Evolutionary conservation across 2,888 invertebrate genomes (phyloP), one percentile per base, ranked within the genome.

Genomic region (Geophilus truncorum): DNA sequence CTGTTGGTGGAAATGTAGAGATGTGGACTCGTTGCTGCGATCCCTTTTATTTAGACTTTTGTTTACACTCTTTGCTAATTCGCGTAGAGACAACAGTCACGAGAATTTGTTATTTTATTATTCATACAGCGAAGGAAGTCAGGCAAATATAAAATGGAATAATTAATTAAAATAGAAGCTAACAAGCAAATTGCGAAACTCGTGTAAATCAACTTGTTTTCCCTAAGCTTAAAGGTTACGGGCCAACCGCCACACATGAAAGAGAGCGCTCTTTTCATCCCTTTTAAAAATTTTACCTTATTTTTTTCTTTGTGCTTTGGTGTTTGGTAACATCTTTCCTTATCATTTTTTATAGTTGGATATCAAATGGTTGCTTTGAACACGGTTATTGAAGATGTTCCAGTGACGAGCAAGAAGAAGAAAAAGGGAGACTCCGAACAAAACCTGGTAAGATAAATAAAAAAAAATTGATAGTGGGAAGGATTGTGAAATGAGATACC

Each of bases 311-410:
- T 9, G 15, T 57, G 10, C 10, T 34, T 36, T 23, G n/a, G n/a
- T n/a, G n/a, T n/a, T n/a, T n/a, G n/a, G n/a, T n/a, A n/a, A n/a
- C n/a, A n/a, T n/a, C n/a, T n/a, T n/a, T n/a, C n/a, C n/a, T n/a
- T n/a, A n/a, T n/a, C n/a, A n/a, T 62, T 62, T 62, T 23, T 62
- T 21, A 62, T 62, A 62, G 57, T 62, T 62, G 57, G 57, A 62
- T 62, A 62, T 62, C 57, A 62, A 62, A 62, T 62, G 23, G 57
- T 62, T 62, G 57, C 57, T 62, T 23, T 62, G 23, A 62, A 62
- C 57, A 62, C 57, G 23, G 57, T 62, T 62, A 62, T 62, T 62
- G 57, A 62, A 62, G 57, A 62, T 62, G 57, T 62, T 62, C 57
- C 57, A 18, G 57, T 62, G 57, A 62, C 57, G 23, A 62, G 23